Evolutionary conservation across 1,140 invertebrate genomes (phyloP).

Genomic region (Mercenaria mercenaria): DNA sequence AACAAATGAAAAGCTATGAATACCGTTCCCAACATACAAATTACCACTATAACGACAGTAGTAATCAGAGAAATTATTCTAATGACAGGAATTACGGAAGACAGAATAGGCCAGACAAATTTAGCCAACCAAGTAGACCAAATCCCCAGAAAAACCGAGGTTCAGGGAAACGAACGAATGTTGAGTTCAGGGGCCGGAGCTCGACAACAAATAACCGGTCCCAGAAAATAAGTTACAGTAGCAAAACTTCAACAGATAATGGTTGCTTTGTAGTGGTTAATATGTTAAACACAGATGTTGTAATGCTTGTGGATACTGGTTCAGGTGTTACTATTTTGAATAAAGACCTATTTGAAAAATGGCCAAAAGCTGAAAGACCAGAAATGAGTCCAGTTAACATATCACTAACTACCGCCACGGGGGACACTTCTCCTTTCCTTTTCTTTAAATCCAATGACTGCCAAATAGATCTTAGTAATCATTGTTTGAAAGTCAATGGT

Average conservation of each 20-base stretch:
- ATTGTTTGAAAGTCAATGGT: neutral
- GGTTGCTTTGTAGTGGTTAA: neutral
- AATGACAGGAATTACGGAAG: no score
- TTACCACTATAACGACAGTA: no score
- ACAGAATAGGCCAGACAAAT: no score
- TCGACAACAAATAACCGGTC: neutral
- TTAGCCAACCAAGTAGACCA: no score
- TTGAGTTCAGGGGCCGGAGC: constrained; percentile 4
- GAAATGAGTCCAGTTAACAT: constrained; percentile 25
- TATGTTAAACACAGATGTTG: neutral
- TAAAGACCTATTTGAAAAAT: constrained; percentile 26
- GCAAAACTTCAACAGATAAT: neutral
- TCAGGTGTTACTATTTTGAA: constrained; percentile 47
- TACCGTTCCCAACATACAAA: no score
- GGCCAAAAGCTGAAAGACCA: neutral
- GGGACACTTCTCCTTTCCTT: constrained; percentile 56
- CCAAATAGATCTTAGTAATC: neutral
- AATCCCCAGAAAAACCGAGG: neutral
- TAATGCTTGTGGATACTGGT: constrained; percentile 54
- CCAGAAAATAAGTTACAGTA: neutral
- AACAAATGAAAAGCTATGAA: neutral
- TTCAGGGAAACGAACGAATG: neutral
- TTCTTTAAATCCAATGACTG: constrained; percentile 17
- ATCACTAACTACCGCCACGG: constrained; percentile 64
- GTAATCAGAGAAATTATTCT: no score